These are phyloP conservation scores for Desmophyllum pertusum DNA, from an alignment of 92 coral and sea anemone species.

Conservation along the genomic window DNA sequence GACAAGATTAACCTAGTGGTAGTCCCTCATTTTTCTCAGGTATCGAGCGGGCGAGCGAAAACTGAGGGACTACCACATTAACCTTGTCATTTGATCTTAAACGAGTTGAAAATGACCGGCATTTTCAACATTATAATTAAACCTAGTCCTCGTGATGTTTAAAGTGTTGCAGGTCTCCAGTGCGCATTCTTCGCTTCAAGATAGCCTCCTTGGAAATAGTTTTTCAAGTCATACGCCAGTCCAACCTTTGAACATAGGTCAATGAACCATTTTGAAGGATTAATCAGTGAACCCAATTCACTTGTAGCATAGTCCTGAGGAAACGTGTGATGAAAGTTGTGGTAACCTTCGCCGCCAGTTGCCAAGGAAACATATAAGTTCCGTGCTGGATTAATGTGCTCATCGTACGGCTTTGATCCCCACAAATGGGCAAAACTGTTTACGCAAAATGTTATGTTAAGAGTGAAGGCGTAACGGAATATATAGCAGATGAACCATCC, in stretches of 20 bases:
- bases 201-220: constrained; percentile 54
- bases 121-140: too few species aligned
- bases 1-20: too few species aligned
- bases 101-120: too few species aligned
- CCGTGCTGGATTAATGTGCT: constrained; percentile 73
- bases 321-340: constrained; percentile 83
- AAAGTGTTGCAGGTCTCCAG: constrained; percentile 65
- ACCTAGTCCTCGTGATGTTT: constrained; percentile 12
- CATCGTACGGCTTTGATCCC: constrained; percentile 81
- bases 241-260: constrained; percentile 66
- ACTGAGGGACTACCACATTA: too few species aligned
- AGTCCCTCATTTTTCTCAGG: too few species aligned
- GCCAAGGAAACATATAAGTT: constrained; percentile 52
- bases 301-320: constrained; percentile 86
- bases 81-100: too few species aligned
- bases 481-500: constrained; percentile 72
- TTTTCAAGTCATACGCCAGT: constrained; percentile 70
- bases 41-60: too few species aligned
- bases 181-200: constrained; percentile 64
- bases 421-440: constrained; percentile 81
- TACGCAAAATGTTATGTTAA: constrained; percentile 77
- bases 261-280: constrained; percentile 61
- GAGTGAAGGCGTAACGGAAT: constrained; percentile 68
- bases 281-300: constrained; percentile 61
- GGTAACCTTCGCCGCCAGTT: constrained; percentile 78